Evolutionary conservation across 2,888 invertebrate genomes (phyloP).

Genomic region (Eubasilissa splendida): DNA sequence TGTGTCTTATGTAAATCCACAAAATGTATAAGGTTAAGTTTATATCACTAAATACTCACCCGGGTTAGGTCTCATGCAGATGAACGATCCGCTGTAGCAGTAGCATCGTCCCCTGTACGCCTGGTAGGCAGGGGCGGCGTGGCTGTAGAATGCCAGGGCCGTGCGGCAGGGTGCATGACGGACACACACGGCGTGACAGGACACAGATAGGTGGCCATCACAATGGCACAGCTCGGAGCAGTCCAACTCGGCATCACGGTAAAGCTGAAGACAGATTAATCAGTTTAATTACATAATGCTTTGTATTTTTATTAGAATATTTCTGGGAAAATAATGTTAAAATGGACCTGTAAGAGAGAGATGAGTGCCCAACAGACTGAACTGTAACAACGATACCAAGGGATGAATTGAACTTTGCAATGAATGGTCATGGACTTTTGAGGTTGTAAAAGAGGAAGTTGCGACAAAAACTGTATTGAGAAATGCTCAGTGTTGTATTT

Average conservation of each 20-base stretch:
- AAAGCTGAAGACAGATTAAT: slow-evolving; percentile 73
- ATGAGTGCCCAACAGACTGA: too few relatives aligned
- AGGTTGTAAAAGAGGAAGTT: too few relatives aligned
- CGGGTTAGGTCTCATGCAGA: slow-evolving; percentile 88
- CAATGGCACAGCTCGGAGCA: slow-evolving; percentile 94
- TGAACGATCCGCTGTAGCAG: slow-evolving; percentile 92
- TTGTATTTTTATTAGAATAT: not conserved
- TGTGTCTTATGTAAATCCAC: too few relatives aligned
- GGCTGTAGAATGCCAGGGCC: slow-evolving; percentile 90
- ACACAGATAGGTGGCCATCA: slow-evolving; percentile 81
- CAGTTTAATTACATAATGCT: not conserved
- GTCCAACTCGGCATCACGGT: slow-evolving; percentile 88
- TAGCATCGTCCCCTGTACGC: slow-evolving; percentile 91
- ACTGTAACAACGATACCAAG: too few relatives aligned
- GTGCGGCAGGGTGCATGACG: slow-evolving; percentile 90
- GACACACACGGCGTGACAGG: slow-evolving; percentile 92
- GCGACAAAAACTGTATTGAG: too few relatives aligned
- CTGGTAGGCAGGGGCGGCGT: slow-evolving; percentile 91
- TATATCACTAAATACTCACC: slow-evolving; percentile 61
- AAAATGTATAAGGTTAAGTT: not conserved
- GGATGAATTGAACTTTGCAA: too few relatives aligned
- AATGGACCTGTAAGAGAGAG: too few relatives aligned
- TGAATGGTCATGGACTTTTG: too few relatives aligned
- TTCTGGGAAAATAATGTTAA: too few relatives aligned
- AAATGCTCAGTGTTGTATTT: too few relatives aligned